A percentile compares a stretch with the other conserved stretches of the same genome.
Conservation (phyloP, 23 tunicate genomes). For the Trididemnum nubilum region DNA sequence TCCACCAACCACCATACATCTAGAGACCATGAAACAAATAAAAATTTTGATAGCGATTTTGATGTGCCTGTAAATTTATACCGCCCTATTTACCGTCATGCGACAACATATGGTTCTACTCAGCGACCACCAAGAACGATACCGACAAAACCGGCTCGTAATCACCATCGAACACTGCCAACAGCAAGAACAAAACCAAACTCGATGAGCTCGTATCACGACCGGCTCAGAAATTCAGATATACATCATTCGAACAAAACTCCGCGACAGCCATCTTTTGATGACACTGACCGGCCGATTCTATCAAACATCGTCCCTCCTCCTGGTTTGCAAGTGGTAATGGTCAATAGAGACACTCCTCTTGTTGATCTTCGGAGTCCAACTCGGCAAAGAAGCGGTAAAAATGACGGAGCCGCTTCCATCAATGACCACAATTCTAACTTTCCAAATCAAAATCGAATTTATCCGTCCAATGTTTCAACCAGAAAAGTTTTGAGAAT, state of each 20-base stretch:
- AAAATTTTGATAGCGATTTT: background rate
- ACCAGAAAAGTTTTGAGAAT: constrained; percentile 22
- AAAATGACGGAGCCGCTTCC: background rate
- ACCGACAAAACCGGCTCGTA: background rate
- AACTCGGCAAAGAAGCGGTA: background rate
- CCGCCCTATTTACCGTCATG: background rate
- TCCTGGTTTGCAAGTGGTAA: background rate
- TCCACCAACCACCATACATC: background rate
- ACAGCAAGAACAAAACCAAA: background rate
- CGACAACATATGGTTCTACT: background rate
- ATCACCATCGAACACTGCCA: background rate
- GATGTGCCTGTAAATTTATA: background rate
- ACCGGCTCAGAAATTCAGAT: too few species aligned
- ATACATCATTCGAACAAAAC: background rate
- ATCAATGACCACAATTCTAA: background rate
- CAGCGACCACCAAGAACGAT: background rate
- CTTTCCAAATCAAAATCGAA: background rate
- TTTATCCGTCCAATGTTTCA: background rate
- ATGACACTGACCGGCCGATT: background rate
- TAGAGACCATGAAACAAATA: too few species aligned
- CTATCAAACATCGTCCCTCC: background rate
- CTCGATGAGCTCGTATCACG: background rate
- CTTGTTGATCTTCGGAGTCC: background rate
- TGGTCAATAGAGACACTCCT: background rate
- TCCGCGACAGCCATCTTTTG: background rate